phyloP scores from a whole-genome alignment of 2,797 vertebrate species.

The Rhodeus uyekii region DNA sequence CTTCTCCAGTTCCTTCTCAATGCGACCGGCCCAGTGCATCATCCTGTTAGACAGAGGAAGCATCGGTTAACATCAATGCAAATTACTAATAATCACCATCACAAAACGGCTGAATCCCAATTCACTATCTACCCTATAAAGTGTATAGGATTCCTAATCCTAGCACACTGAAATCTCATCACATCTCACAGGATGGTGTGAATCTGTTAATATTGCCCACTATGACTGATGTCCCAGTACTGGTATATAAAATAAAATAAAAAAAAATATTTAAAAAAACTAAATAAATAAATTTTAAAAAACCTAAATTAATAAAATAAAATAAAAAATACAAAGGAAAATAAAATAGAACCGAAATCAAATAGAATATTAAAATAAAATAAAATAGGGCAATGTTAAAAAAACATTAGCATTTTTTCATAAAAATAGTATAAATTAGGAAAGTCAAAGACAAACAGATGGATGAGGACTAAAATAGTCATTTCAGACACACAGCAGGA shows the following conservation, averaged over 20 bases:
- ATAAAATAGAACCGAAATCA: too few species aligned
- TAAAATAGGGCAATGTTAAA: neutral
- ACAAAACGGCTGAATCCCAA: neutral
- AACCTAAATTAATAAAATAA: neutral
- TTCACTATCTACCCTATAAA: neutral
- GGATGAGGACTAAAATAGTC: neutral
- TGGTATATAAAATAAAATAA: neutral
- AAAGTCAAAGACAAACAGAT: neutral
- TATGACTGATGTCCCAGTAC: neutral
- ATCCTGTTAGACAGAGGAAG: slow-evolving; percentile 79
- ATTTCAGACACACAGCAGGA: neutral
- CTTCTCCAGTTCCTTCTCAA: slow-evolving; percentile 96
- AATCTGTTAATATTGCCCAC: neutral
- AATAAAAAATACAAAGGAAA: neutral
- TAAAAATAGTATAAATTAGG: neutral
- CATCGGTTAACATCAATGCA: slow-evolving; percentile 39
- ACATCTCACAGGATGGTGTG: neutral
- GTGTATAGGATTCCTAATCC: neutral
- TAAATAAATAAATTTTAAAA: neutral
- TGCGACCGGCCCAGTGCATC: slow-evolving; percentile 96
- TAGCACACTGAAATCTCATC: neutral
- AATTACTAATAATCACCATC: neutral
- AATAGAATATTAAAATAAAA: neutral
- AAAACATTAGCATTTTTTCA: neutral
- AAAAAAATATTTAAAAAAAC: neutral